Evolutionary conservation across 1,140 invertebrate genomes (phyloP).

Genomic region (Radopholus similis): DNA sequence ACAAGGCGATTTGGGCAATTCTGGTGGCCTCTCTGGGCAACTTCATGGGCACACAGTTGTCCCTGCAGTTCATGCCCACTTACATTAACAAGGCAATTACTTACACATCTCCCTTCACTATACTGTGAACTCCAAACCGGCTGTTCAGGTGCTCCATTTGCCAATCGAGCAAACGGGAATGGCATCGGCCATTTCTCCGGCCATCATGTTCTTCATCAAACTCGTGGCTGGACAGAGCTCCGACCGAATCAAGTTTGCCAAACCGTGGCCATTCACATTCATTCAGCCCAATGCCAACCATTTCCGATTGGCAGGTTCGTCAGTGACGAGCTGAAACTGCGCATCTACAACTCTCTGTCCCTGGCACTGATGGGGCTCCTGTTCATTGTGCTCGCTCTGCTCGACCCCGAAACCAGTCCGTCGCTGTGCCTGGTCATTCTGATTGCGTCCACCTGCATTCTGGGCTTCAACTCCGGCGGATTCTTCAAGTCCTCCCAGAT

Average conservation of each 20-base stretch:
- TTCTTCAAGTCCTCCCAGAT: slow-evolving; percentile 49
- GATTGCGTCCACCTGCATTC: slow-evolving; percentile 43
- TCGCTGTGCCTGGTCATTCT: slow-evolving; percentile 39
- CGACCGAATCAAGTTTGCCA: slow-evolving; percentile 33
- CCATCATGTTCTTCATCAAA: slow-evolving; percentile 55
- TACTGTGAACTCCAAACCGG: background rate
- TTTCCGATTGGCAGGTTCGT: slow-evolving; percentile 27
- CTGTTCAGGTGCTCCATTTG: slow-evolving; percentile 33
- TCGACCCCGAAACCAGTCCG: slow-evolving; percentile 28
- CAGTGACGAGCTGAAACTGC: slow-evolving; percentile 33
- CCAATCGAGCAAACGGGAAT: slow-evolving; percentile 53
- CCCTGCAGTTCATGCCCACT: slow-evolving; percentile 44
- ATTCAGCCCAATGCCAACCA: background rate
- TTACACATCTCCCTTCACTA: background rate
- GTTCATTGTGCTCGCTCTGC: slow-evolving; percentile 49
- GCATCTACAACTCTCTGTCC: slow-evolving; percentile 48
- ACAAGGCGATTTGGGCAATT: slow-evolving; percentile 46
- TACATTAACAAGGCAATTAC: slow-evolving; percentile 42
- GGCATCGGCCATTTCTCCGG: slow-evolving; percentile 50
- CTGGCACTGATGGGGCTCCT: slow-evolving; percentile 47
- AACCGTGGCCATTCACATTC: background rate
- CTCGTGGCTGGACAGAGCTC: slow-evolving; percentile 45
- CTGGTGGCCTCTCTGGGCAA: slow-evolving; percentile 46
- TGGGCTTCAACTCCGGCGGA: slow-evolving; percentile 49
- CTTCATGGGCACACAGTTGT: slow-evolving; percentile 48